phyloP scores from a whole-genome alignment of 1,140 invertebrate species.

The Andrena cerasifolii region DNA sequence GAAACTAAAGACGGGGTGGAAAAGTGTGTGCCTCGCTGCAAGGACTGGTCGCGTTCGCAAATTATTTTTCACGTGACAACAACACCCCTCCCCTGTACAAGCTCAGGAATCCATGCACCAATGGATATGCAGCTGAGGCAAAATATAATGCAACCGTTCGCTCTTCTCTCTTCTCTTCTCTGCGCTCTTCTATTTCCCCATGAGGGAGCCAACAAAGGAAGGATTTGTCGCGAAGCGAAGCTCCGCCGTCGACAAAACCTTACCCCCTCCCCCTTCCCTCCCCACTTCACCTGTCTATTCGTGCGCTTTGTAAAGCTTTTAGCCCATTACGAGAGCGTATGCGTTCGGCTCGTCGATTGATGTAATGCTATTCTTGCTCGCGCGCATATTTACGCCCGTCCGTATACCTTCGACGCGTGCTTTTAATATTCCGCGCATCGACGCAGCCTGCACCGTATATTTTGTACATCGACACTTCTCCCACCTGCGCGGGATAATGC shows the following conservation, averaged over 20 bases:
- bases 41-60: conserved; percentile 45
- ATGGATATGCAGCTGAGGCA: conserved; percentile 63
- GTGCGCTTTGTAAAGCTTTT: conserved; percentile 66
- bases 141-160: conserved; percentile 66
- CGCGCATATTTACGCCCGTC: conserved; percentile 35
- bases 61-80: conserved; percentile 66
- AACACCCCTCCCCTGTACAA: conserved; percentile 43
- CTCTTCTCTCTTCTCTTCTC: conserved; percentile 29
- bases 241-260: conserved; percentile 66
- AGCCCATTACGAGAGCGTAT: conserved; percentile 64
- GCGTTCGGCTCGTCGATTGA: conserved; percentile 60
- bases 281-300: conserved; percentile 48
- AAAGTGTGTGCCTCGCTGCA: not conserved
- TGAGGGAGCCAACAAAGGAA: conserved; percentile 65
- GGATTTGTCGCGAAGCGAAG: conserved; percentile 73
- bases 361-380: conserved; percentile 58
- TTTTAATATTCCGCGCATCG: not conserved
- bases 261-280: conserved; percentile 40
- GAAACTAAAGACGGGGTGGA: too few relatives aligned
- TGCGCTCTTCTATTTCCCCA: conserved; percentile 52
- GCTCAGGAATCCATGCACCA: conserved; percentile 70
- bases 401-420: not conserved
- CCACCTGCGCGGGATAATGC: too few relatives aligned
- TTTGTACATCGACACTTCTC: not conserved
- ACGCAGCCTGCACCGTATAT: not conserved